A percentile compares a stretch with the other conserved stretches of the same genome.
phyloP scores from a whole-genome alignment of 2,888 invertebrate genomes.

The Omphaloscelis lunosa region DNA sequence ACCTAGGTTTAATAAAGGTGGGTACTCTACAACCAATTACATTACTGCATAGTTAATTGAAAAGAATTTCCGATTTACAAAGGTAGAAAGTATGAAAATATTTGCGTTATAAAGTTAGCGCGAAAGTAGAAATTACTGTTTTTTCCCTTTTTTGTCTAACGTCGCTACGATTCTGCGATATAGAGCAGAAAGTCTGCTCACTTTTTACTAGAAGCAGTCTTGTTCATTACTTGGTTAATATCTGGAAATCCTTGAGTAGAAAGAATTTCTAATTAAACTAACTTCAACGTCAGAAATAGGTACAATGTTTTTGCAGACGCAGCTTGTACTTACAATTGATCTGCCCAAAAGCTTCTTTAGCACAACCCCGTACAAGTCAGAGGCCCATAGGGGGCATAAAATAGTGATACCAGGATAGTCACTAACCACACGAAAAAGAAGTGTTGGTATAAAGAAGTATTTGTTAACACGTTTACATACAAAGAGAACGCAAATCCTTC shows the following conservation, averaged over 20 bases:
- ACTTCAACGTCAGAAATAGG: neutral
- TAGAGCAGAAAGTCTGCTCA: constrained; percentile 24
- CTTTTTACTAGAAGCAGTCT: constrained; percentile 36
- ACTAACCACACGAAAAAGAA: no score
- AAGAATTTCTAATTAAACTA: neutral
- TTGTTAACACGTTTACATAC: no score
- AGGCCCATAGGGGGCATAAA: no score
- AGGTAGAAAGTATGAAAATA: constrained; percentile 18
- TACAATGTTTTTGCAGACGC: neutral
- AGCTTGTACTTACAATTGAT: neutral
- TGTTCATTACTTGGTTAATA: constrained; percentile 17
- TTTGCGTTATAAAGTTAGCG: neutral
- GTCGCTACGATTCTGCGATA: constrained; percentile 4
- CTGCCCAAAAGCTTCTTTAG: neutral
- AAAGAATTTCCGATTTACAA: neutral
- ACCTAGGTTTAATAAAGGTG: neutral
- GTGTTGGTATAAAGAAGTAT: no score
- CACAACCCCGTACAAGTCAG: neutral
- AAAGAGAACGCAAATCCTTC: no score
- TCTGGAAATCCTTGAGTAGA: constrained; percentile 5
- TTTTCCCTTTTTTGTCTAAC: constrained; percentile 24
- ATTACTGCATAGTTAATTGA: neutral
- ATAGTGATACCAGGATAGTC: no score
- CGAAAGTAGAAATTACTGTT: constrained; percentile 8
- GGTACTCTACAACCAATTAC: neutral